Percentiles rank a stretch among this genome's conserved stretches.
Evolutionary conservation across 1,140 invertebrate genomes (phyloP).

Genomic region (Bombus fervidus): DNA sequence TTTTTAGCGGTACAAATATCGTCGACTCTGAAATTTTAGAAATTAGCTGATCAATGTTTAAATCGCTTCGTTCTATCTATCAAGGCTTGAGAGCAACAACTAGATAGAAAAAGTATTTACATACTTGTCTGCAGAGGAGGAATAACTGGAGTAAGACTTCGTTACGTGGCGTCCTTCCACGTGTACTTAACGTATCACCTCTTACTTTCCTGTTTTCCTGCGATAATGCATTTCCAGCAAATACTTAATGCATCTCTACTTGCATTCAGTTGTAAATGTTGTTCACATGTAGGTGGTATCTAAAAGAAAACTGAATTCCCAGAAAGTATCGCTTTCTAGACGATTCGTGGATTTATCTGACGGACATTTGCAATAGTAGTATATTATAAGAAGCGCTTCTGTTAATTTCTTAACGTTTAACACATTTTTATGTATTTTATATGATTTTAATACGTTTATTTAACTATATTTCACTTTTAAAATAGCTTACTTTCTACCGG

Average conservation of each 20-base stretch:
- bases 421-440: no score
- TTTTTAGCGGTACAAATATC: no score
- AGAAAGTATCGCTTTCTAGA: background rate
- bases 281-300: background rate
- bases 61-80: no score
- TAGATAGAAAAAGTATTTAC: background rate
- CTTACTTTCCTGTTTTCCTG: constrained; percentile 10
- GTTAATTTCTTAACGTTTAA: background rate
- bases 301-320: background rate
- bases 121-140: no score
- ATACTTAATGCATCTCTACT: constrained; percentile 40
- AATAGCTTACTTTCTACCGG: background rate
- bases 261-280: constrained; percentile 18
- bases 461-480: background rate
- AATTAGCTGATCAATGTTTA: background rate
- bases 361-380: background rate
- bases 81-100: background rate
- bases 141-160: background rate
- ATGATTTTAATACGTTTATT: background rate
- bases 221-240: constrained; percentile 42
- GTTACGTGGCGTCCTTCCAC: background rate
- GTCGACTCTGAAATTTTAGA: no score
- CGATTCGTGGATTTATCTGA: background rate
- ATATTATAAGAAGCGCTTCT: background rate
- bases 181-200: constrained; percentile 39